These are phyloP conservation scores for Drosophila neocordata DNA, from an alignment of 1,140 invertebrate species.

Conservation along the genomic window DNA sequence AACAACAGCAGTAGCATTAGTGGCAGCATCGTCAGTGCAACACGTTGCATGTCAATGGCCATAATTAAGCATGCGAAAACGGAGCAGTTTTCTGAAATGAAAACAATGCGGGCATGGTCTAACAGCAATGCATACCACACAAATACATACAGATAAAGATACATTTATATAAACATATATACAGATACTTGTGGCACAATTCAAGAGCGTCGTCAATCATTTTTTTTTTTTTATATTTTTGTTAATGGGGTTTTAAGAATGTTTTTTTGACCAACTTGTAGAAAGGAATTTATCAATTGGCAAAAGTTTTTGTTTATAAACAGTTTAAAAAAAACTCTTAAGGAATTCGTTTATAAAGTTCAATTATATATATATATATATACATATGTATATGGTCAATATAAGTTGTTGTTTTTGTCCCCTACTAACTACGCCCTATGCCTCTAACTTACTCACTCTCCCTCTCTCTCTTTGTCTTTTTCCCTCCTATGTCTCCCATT, in stretches of 20 bases:
- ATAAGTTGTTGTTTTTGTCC: too few relatives aligned
- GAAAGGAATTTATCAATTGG: too few relatives aligned
- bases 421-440: background rate
- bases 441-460: background rate
- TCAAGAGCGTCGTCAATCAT: background rate
- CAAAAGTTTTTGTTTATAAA: too few relatives aligned
- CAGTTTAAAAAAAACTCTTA: too few relatives aligned
- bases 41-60: constrained; percentile 79
- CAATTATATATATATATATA: too few relatives aligned
- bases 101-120: constrained; percentile 68
- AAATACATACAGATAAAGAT: background rate
- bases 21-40: constrained; percentile 49
- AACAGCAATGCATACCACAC: constrained; percentile 11
- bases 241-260: background rate
- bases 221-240: background rate
- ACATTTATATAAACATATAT: background rate
- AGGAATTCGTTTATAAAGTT: too few relatives aligned
- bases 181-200: background rate
- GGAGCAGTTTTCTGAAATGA: constrained; percentile 66
- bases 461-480: constrained; percentile 1
- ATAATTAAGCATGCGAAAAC: constrained; percentile 80
- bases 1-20: background rate
- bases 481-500: background rate
- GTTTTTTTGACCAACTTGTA: too few relatives aligned
- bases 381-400: too few relatives aligned